Percentiles rank a stretch among this genome's conserved stretches.
phyloP scores from a whole-genome alignment of 1,140 invertebrate genomes.

The Papilio aristodemus region DNA sequence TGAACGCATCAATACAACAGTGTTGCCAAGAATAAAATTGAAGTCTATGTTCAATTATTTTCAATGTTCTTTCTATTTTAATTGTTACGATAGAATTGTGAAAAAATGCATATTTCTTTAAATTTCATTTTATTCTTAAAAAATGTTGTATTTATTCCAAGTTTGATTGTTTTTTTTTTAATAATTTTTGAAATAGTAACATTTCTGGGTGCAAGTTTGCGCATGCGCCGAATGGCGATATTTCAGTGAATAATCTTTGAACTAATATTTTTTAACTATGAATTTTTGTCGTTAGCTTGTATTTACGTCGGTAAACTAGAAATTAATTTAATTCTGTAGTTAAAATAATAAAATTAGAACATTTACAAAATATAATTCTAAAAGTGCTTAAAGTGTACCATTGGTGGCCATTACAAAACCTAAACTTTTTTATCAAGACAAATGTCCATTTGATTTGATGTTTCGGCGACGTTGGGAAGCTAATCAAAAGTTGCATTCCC shows the following conservation, averaged over 20 bases:
- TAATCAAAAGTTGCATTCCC: slow-evolving; percentile 64
- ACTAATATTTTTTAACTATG: slow-evolving; percentile 77
- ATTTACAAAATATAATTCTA: slow-evolving; percentile 54
- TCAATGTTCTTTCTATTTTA: slow-evolving; percentile 55
- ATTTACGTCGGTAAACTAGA: slow-evolving; percentile 69
- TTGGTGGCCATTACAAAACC: slow-evolving; percentile 80
- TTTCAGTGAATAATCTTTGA: slow-evolving; percentile 78
- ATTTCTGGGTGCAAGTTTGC: slow-evolving; percentile 72
- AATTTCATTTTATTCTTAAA: background rate
- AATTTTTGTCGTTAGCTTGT: slow-evolving; percentile 76
- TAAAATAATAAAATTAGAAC: slow-evolving; percentile 48
- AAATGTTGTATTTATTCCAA: background rate
- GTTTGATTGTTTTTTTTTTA: background rate
- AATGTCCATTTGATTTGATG: slow-evolving; percentile 80
- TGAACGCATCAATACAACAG: too few relatives aligned
- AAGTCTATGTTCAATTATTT: slow-evolving; percentile 81
- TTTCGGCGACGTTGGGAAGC: slow-evolving; percentile 78
- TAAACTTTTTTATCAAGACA: slow-evolving; percentile 79
- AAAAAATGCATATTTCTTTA: background rate
- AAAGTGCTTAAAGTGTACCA: slow-evolving; percentile 75
- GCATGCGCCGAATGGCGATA: slow-evolving; percentile 80
- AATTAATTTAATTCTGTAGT: slow-evolving; percentile 54
- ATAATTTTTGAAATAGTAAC: slow-evolving; percentile 50
- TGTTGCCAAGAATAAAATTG: too few relatives aligned
- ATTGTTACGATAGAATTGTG: background rate